These are phyloP conservation scores for Rotaria sp. DNA, from an alignment of 2,888 invertebrate genomes.

Conservation along the genomic window DNA sequence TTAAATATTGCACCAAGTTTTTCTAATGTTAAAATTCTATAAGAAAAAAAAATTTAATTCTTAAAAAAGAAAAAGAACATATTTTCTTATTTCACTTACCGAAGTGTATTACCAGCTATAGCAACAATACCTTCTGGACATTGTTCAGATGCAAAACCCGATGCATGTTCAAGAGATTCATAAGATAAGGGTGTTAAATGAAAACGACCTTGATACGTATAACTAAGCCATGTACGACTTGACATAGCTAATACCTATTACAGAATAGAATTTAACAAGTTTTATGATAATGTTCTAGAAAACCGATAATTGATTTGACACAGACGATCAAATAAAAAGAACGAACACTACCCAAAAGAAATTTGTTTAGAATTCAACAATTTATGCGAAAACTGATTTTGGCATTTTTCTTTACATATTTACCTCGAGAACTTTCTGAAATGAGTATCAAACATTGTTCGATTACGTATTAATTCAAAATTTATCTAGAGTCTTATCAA, in stretches of 20 bases:
- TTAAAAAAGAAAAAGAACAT: not conserved
- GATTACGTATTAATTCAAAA: no score
- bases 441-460: no score
- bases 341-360: no score
- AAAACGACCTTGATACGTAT: constrained; percentile 83
- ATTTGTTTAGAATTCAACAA: no score
- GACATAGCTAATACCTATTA: constrained; percentile 76
- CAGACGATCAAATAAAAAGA: no score
- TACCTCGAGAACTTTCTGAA: no score
- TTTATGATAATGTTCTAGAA: no score
- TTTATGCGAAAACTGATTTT: no score
- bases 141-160: constrained; percentile 86
- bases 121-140: constrained; percentile 99
- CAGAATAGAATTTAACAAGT: not conserved
- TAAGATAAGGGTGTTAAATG: constrained; percentile 91
- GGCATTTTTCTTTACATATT: no score
- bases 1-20: constrained; percentile 97
- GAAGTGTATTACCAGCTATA: constrained; percentile 88
- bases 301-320: no score
- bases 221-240: constrained; percentile 92
- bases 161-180: constrained; percentile 90
- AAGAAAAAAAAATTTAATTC: constrained; percentile 42
- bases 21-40: constrained; percentile 83
- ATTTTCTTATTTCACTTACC: constrained; percentile 50
- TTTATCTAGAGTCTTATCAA: no score